Evolutionary conservation across 2,888 invertebrate genomes (phyloP).

Genomic region (Gnatocerus cornutus): DNA sequence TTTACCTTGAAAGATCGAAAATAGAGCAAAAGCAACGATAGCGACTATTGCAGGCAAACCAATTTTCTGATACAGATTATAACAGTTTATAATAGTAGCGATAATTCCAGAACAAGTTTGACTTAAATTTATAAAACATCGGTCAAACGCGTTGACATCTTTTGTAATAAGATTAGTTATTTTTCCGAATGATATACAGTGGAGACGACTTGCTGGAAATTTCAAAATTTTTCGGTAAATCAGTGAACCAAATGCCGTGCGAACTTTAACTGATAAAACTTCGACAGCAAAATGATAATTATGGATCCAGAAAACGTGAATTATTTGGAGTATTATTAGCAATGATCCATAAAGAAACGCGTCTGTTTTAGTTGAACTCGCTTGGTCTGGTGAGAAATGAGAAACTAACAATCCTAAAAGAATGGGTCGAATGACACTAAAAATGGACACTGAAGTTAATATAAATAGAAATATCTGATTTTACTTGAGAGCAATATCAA

Average conservation of each 20-base stretch:
- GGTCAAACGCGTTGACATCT: not conserved
- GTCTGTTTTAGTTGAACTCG: not conserved
- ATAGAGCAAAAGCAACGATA: not conserved
- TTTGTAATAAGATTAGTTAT: not conserved
- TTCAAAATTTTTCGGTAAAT: conserved; percentile 1
- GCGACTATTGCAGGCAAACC: not conserved
- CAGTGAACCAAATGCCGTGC: not conserved
- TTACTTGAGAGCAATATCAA: not conserved
- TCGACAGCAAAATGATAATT: not conserved
- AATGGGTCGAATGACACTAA: not conserved
- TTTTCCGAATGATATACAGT: not conserved
- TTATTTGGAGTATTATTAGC: not conserved
- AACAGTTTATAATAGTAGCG: not conserved
- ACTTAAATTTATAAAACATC: not conserved
- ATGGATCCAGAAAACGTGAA: not conserved
- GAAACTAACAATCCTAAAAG: not conserved
- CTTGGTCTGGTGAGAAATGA: not conserved
- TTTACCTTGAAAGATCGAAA: not conserved
- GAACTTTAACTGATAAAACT: not conserved
- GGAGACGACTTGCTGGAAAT: not conserved
- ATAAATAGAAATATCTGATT: too few relatives aligned
- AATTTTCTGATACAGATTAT: not conserved
- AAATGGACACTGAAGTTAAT: too few relatives aligned
- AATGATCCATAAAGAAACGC: not conserved
- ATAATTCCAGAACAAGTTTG: not conserved